A percentile compares a stretch with the other conserved stretches of the same genome.
Evolutionary conservation across 2,113 vertebrate genomes (phyloP).

Genomic region (Syrmaticus mikado): DNA sequence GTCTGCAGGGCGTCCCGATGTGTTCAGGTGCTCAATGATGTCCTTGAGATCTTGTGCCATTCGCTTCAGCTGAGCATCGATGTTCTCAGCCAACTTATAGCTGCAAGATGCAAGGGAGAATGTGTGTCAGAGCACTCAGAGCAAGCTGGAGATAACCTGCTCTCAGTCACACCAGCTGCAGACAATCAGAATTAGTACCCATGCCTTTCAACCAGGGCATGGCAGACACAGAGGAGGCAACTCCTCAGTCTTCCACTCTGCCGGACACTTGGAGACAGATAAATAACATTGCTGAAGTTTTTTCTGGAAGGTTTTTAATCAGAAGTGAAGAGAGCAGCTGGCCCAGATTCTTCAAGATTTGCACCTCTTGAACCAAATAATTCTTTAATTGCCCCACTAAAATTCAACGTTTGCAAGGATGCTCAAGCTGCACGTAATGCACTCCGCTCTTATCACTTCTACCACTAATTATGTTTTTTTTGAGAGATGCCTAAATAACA

Average conservation of each 20-base stretch:
- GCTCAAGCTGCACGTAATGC: accelerated
- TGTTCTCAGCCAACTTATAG: constrained; percentile 91
- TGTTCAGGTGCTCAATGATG: constrained; percentile 89
- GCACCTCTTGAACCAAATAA: background rate
- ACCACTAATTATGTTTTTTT: background rate
- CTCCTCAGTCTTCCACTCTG: background rate
- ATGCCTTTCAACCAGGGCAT: background rate
- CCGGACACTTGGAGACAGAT: background rate
- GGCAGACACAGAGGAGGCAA: accelerated
- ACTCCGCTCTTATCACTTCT: background rate
- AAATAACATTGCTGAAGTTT: accelerated
- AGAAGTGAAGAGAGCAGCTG: background rate
- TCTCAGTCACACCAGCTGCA: accelerated
- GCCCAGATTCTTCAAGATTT: background rate
- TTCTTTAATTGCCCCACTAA: background rate
- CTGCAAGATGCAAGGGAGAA: constrained; percentile 38
- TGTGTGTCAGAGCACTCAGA: background rate
- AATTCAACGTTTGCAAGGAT: background rate
- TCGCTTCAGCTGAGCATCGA: constrained; percentile 89
- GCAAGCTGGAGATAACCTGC: background rate
- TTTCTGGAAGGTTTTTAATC: background rate
- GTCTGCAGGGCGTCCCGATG: constrained; percentile 82
- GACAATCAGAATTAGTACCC: background rate
- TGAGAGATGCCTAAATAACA: background rate
- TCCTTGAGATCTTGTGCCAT: constrained; percentile 95